These are phyloP conservation scores for Lindbergichthys nudifrons DNA, from an alignment of 2,797 vertebrate species.

Conservation along the genomic window DNA sequence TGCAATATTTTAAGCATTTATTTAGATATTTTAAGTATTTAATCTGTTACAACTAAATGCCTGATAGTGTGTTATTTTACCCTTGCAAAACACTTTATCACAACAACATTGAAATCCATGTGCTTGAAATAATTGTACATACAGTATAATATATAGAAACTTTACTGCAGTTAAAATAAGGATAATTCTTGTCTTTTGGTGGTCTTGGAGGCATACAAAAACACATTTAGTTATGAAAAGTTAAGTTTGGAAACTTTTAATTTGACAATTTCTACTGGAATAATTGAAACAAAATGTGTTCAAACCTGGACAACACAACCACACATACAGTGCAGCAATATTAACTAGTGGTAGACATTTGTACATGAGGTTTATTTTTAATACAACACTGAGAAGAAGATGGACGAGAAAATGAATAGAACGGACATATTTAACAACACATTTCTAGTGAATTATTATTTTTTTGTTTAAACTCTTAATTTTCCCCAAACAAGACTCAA, in stretches of 20 bases:
- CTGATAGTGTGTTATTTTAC: neutral
- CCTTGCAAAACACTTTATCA: neutral
- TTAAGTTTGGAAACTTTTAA: slow-evolving; percentile 22
- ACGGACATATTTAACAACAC: neutral
- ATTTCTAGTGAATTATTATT: slow-evolving; percentile 1
- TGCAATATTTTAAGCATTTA: neutral
- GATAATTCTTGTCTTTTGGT: neutral
- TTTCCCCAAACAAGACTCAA: neutral
- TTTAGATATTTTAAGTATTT: neutral
- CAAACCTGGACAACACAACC: slow-evolving; percentile 20
- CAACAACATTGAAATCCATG: neutral
- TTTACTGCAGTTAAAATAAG: neutral
- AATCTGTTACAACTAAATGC: neutral
- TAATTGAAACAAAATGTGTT: slow-evolving; percentile 23
- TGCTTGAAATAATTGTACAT: neutral
- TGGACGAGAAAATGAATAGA: neutral
- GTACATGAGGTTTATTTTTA: neutral
- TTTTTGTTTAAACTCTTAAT: neutral
- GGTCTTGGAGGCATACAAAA: slow-evolving; percentile 12
- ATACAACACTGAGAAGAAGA: neutral
- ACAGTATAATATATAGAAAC: neutral
- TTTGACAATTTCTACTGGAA: slow-evolving; percentile 33
- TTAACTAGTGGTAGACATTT: slow-evolving; percentile 6
- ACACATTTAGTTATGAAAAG: neutral
- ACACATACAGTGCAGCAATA: slow-evolving; percentile 13